Percentiles rank a stretch among this genome's conserved stretches.
These are phyloP conservation scores for Trematocara variabile DNA, from an alignment of 2,113 vertebrate species.

Conservation along the genomic window DNA sequence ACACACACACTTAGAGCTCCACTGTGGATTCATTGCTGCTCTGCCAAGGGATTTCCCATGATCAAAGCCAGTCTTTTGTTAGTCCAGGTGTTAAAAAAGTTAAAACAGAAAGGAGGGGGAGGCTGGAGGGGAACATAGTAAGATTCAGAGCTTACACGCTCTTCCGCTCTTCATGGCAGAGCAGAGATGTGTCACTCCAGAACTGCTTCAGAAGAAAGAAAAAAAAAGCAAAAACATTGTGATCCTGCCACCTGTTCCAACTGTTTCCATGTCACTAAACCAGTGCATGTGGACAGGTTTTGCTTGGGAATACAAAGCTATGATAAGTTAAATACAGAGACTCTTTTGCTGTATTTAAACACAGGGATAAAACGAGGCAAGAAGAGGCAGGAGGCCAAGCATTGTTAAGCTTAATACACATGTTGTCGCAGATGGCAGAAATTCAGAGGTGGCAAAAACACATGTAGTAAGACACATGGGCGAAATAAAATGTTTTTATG, in stretches of 20 bases:
- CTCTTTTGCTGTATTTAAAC: neutral
- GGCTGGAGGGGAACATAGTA: constrained; percentile 26
- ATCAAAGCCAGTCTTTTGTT: constrained; percentile 78
- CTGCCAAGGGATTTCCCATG: constrained; percentile 72
- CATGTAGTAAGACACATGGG: neutral
- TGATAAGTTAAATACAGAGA: neutral
- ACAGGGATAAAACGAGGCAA: neutral
- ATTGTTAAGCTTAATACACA: neutral
- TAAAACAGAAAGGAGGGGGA: constrained; percentile 63
- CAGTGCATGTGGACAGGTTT: neutral
- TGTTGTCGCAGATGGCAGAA: constrained; percentile 1
- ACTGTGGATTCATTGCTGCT: constrained; percentile 53
- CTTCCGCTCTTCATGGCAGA: constrained; percentile 29
- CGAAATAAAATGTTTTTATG: neutral
- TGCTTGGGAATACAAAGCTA: neutral
- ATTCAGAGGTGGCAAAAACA: neutral
- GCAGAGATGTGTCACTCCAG: constrained; percentile 14
- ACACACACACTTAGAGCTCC: constrained; percentile 1
- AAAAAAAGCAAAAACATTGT: neutral
- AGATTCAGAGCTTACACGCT: constrained; percentile 35
- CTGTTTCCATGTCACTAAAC: neutral
- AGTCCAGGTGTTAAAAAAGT: constrained; percentile 76
- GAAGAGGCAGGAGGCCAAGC: neutral
- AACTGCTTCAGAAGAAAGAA: neutral
- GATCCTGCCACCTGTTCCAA: constrained; percentile 17